Conservation (phyloP, 2,797 vertebrate genomes). For the Aplochiton taeniatus region DNA sequence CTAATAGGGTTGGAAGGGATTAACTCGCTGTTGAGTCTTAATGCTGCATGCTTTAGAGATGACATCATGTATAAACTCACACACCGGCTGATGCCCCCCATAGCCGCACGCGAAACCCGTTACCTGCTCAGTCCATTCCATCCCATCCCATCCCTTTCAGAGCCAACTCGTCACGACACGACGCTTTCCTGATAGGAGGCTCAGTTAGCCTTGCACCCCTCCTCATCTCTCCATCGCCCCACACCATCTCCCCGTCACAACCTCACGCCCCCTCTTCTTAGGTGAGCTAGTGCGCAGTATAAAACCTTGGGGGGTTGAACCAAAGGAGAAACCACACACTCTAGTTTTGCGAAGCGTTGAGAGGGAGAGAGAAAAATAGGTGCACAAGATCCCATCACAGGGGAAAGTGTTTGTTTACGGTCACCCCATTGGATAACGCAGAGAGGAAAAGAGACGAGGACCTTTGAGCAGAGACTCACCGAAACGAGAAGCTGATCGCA, state of each 20-base stretch:
- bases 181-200: conserved; percentile 56
- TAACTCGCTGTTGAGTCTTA: conserved; percentile 67
- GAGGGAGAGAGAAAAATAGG: conserved; percentile 7
- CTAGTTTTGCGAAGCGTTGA: background rate
- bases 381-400: background rate
- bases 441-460: conserved; percentile 20
- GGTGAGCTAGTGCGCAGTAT: conserved; percentile 59
- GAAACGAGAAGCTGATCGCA: conserved; percentile 27
- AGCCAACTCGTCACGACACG: conserved; percentile 44
- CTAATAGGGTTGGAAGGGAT: conserved; percentile 72
- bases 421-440: conserved; percentile 10
- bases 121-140: conserved; percentile 60
- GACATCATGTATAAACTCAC: conserved; percentile 77
- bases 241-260: conserved; percentile 7
- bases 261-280: conserved; percentile 54
- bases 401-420: too few relatives aligned
- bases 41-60: conserved; percentile 65
- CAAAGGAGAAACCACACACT: conserved; percentile 3
- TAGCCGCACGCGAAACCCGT: conserved; percentile 33
- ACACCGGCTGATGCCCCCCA: conserved; percentile 48
- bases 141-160: conserved; percentile 18
- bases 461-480: conserved; percentile 26
- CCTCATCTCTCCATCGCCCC: conserved; percentile 8
- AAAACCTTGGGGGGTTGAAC: conserved; percentile 48
- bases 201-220: background rate